Conservation (phyloP, 1,140 invertebrate genomes). For the Listronotus oregonensis region DNA sequence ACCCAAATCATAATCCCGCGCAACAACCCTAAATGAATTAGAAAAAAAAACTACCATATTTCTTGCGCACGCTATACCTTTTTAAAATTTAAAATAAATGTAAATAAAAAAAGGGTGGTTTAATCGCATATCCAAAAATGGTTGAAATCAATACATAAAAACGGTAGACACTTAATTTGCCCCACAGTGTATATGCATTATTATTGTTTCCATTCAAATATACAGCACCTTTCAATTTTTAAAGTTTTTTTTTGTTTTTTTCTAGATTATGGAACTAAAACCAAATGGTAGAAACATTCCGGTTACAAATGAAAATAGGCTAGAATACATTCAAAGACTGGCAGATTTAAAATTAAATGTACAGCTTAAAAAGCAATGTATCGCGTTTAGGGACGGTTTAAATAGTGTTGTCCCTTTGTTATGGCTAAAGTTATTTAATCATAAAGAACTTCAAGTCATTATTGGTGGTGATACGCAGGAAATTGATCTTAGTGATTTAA, state of each 20-base stretch:
- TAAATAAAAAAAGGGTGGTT: too few relatives aligned
- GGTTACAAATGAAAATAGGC: constrained; percentile 89
- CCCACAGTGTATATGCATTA: too few relatives aligned
- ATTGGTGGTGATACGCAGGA: constrained; percentile 92
- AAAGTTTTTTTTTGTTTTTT: constrained; percentile 6
- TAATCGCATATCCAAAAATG: too few relatives aligned
- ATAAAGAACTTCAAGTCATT: constrained; percentile 90
- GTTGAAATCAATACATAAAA: too few relatives aligned
- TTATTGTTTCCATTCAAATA: too few relatives aligned
- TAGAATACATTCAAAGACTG: constrained; percentile 96
- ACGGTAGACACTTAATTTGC: too few relatives aligned
- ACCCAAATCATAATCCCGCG: too few relatives aligned
- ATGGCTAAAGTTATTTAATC: constrained; percentile 94
- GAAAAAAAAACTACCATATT: too few relatives aligned
- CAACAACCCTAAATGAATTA: too few relatives aligned
- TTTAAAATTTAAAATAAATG: too few relatives aligned
- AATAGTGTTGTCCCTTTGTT: constrained; percentile 87
- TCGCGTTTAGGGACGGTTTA: constrained; percentile 83
- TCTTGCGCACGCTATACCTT: too few relatives aligned
- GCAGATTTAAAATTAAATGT: constrained; percentile 95
- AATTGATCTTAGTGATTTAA: constrained; percentile 90
- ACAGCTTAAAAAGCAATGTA: constrained; percentile 86
- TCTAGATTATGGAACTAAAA: constrained; percentile 85
- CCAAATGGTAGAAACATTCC: constrained; percentile 85
- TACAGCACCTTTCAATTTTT: too few relatives aligned